Base-by-base conservation (phyloP, 2,888 invertebrate genomes). In the Drosophila lacicola region DNA sequence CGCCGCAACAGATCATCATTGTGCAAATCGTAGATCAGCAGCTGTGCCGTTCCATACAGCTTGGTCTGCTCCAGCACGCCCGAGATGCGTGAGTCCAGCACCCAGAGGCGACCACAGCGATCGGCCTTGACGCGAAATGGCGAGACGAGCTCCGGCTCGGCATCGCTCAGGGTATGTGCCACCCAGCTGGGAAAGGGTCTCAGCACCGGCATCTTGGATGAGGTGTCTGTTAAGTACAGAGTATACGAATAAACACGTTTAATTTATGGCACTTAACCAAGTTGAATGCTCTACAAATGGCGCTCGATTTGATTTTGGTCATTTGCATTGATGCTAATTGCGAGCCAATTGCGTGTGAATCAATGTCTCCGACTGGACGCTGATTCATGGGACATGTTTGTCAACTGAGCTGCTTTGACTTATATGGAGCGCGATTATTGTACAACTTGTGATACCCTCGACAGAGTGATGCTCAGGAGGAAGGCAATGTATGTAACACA, bases 111-210 rank as follows among this genome's bases (percentile, higher is more conserved):
- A 13, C 95, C 95, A 90, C 97, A 97, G 51, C 94, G 94, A 90
- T 97, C 97, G 1, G 95, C 96, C 0, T 95, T 93, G 2, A 96
- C 93, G 8, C 96, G 93, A 91, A 95, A 96, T 0, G 96, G 95
- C 0, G 96, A 96, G 0, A 96, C 94, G 53, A 96, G 94, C 90
- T 96, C 95, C 1, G 95, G 94, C 0, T 93, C 93, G 2, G 93
- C 93, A 17, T 90, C 91, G 9, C 91, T 92, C 49, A 95, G 93
- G 45, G 95, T 95, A 87, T 96, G 96, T 0, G 96, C 95, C 67
- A 95, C 95, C 96, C 96, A 97, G 79, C 95, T 95, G 1, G 96
- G 96, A 81, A 95, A 97, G 0, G 97, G 96, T n/a, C 93, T 95
- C 62, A 97, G 91, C 41, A 94, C 93, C 0, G 97, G 96, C 5